Evolutionary conservation across 2,113 vertebrate genomes (phyloP).

Genomic region (Actinemys pallida): DNA sequence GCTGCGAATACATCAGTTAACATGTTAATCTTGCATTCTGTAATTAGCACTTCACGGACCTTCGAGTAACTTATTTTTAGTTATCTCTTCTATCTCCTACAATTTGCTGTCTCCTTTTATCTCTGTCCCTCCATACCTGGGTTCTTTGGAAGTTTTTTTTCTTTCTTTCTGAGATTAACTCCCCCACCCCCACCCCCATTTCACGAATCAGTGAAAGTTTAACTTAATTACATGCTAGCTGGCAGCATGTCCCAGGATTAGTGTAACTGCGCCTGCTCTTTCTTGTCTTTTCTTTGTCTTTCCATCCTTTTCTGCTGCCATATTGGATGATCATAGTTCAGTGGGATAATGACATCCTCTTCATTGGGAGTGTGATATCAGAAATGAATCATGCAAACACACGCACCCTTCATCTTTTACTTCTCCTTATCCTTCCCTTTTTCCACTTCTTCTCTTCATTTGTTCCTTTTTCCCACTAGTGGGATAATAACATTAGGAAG

Average conservation of each 20-base stretch:
- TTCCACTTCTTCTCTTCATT: neutral
- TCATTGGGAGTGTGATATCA: neutral
- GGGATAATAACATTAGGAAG: too few species aligned
- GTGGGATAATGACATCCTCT: constrained; percentile 9
- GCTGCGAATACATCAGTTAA: neutral
- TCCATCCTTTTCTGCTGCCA: neutral
- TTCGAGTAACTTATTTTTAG: neutral
- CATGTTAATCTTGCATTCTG: neutral
- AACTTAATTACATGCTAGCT: neutral
- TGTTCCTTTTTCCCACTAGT: neutral
- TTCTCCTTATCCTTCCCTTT: neutral
- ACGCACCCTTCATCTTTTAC: too few species aligned
- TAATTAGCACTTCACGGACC: neutral
- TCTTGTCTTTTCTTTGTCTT: neutral
- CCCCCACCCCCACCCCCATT: neutral
- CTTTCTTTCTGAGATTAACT: neutral
- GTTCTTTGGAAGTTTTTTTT: neutral
- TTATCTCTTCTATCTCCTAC: neutral
- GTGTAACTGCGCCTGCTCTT: neutral
- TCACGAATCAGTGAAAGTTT: neutral
- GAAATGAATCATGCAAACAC: neutral
- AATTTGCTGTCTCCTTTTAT: neutral
- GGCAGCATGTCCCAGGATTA: neutral
- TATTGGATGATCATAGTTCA: constrained; percentile 10
- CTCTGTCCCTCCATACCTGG: neutral